Percentiles rank a stretch among this genome's conserved stretches.
These are phyloP conservation scores for Drosophila grimshawi DNA, from an alignment of 1,140 invertebrate genomes.

Conservation along the genomic window DNA sequence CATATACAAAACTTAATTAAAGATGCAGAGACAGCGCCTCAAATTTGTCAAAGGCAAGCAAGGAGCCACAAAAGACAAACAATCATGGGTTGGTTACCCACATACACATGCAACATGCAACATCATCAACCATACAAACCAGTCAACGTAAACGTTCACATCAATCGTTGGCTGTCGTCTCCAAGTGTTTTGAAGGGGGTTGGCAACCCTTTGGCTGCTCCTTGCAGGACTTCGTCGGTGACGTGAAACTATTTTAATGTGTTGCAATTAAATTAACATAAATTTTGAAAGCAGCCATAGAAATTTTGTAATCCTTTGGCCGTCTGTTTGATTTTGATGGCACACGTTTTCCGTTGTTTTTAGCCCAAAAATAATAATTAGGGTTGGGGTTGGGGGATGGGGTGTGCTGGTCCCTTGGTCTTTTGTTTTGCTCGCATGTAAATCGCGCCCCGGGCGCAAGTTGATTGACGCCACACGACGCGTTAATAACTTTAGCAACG, in stretches of 20 bases:
- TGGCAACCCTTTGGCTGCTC: slow-evolving; percentile 33
- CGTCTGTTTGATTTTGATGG: slow-evolving; percentile 42
- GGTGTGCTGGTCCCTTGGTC: slow-evolving; percentile 12
- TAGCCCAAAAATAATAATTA: slow-evolving; percentile 57
- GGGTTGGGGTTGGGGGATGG: slow-evolving; percentile 6
- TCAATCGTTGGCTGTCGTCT: slow-evolving; percentile 42
- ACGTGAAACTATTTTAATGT: slow-evolving; percentile 82
- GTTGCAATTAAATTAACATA: slow-evolving; percentile 83
- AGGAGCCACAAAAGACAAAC: slow-evolving; percentile 71
- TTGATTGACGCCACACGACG: slow-evolving; percentile 80
- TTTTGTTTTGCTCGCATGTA: slow-evolving; percentile 53
- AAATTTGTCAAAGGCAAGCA: slow-evolving; percentile 76
- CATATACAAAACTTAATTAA: slow-evolving; percentile 68
- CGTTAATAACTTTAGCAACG: slow-evolving; percentile 83
- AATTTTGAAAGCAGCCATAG: slow-evolving; percentile 53
- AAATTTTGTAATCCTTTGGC: slow-evolving; percentile 46
- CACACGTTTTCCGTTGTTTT: slow-evolving; percentile 71
- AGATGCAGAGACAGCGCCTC: slow-evolving; percentile 39
- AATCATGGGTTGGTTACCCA: slow-evolving; percentile 37
- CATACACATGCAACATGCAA: slow-evolving; percentile 1
- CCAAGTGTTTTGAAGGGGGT: slow-evolving; percentile 1
- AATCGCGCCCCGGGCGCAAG: slow-evolving; percentile 57
- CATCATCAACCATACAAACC: background rate
- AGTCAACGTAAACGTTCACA: slow-evolving; percentile 1
- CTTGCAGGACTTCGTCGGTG: slow-evolving; percentile 38